Evolutionary conservation across 2,888 invertebrate species (phyloP).

Genomic region (Apodemia mormo): DNA sequence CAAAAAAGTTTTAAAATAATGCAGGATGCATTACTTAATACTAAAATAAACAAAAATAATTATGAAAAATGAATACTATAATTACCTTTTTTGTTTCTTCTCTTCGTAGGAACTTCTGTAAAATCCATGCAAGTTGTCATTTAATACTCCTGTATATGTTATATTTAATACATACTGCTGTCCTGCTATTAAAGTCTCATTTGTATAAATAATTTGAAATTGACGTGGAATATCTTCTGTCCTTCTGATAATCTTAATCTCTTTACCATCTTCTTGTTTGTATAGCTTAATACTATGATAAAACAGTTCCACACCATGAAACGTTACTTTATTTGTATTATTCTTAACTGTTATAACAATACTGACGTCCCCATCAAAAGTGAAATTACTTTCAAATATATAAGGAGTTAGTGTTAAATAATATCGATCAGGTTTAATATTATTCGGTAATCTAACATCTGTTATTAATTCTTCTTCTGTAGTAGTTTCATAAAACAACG

Average conservation of each 20-base stretch:
- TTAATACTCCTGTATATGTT: slow-evolving; percentile 86
- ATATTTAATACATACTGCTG: slow-evolving; percentile 85
- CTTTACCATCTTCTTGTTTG: slow-evolving; percentile 60
- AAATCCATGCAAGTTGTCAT: slow-evolving; percentile 90
- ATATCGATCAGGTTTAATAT: slow-evolving; percentile 86
- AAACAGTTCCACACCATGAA: slow-evolving; percentile 87
- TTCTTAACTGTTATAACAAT: slow-evolving; percentile 83
- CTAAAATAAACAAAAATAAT: no score
- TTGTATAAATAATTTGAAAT: slow-evolving; percentile 85
- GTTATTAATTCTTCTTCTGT: slow-evolving; percentile 46
- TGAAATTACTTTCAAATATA: slow-evolving; percentile 88
- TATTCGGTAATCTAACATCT: slow-evolving; percentile 86
- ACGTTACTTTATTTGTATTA: slow-evolving; percentile 85
- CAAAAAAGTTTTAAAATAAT: no score
- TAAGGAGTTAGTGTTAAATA: slow-evolving; percentile 87
- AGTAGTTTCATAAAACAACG: slow-evolving; percentile 40
- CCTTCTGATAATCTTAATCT: slow-evolving; percentile 58
- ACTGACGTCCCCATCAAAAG: slow-evolving; percentile 87
- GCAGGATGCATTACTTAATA: no score
- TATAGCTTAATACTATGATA: slow-evolving; percentile 82
- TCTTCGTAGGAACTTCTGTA: slow-evolving; percentile 90
- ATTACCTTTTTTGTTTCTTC: slow-evolving; percentile 86
- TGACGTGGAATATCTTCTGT: slow-evolving; percentile 83
- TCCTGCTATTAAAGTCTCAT: slow-evolving; percentile 79
- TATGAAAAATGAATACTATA: slow-evolving; percentile 18